phyloP scores from a whole-genome alignment of 2,113 vertebrate species.

The Zosterops hypoxanthus region DNA sequence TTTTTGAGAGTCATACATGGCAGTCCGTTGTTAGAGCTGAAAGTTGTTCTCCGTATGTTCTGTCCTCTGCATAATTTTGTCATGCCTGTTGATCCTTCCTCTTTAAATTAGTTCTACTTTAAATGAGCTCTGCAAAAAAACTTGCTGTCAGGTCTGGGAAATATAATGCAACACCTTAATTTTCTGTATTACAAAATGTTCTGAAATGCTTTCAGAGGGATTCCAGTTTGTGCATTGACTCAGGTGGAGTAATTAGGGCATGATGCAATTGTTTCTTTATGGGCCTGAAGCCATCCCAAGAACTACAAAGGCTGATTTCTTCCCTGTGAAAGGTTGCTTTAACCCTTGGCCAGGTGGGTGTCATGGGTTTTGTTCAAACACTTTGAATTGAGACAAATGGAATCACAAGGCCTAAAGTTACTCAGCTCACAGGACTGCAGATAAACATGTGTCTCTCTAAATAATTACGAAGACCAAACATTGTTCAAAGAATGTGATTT shows the following conservation, averaged over 20 bases:
- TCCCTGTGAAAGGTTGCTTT: background rate
- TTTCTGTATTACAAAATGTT: conserved; percentile 19
- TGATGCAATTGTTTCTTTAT: conserved; percentile 34
- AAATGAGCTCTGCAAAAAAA: conserved; percentile 1
- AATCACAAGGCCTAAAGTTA: background rate
- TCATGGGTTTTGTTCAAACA: background rate
- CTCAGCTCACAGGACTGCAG: background rate
- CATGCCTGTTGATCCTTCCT: background rate
- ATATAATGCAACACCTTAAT: conserved; percentile 27
- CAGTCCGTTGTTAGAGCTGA: background rate
- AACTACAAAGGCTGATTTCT: background rate
- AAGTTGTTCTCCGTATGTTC: background rate
- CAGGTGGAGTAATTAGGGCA: conserved; percentile 2
- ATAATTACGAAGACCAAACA: background rate
- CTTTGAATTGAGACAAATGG: background rate
- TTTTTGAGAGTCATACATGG: background rate
- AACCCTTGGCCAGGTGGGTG: background rate
- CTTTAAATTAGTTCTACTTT: background rate
- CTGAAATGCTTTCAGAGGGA: conserved; percentile 13
- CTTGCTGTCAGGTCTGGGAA: background rate
- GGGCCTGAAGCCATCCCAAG: background rate
- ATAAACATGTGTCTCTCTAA: background rate
- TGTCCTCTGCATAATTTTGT: background rate
- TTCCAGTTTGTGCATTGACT: background rate
- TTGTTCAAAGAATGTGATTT: background rate